A percentile compares a stretch with the other conserved stretches of the same genome.
These are phyloP conservation scores for Nomia melanderi DNA, from an alignment of 1,140 invertebrate genomes.

Conservation along the genomic window DNA sequence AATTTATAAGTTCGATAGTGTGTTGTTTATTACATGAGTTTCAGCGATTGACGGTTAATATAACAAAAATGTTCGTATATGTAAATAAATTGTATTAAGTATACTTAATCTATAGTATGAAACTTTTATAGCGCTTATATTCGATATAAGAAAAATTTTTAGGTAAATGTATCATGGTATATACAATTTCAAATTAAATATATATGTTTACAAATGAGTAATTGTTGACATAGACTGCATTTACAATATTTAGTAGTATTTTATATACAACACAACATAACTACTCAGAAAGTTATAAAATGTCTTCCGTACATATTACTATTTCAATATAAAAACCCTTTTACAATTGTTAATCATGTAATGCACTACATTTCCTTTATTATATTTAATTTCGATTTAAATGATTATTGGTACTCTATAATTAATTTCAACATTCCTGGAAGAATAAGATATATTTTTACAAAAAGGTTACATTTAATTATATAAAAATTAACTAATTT, in stretches of 20 bases:
- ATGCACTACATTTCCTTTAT: background rate
- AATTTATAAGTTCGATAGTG: no score
- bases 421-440: slow-evolving; percentile 16
- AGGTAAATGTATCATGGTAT: slow-evolving; percentile 8
- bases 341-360: slow-evolving; percentile 21
- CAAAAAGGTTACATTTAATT: slow-evolving; percentile 24
- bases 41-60: no score
- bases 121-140: slow-evolving; percentile 31
- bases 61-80: slow-evolving; percentile 18
- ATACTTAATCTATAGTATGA: slow-evolving; percentile 10
- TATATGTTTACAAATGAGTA: slow-evolving; percentile 18
- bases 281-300: slow-evolving; percentile 25
- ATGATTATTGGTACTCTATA: background rate
- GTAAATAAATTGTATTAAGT: slow-evolving; percentile 44
- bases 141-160: slow-evolving; percentile 10
- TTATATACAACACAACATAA: slow-evolving; percentile 7
- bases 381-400: background rate
- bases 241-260: slow-evolving; percentile 19
- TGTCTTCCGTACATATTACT: slow-evolving; percentile 34
- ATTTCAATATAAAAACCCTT: background rate
- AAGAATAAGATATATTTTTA: background rate
- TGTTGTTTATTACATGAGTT: no score
- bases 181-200: background rate
- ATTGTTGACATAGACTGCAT: slow-evolving; percentile 4
- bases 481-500: background rate